Evolutionary conservation across 2,113 vertebrate species (phyloP), one percentile per base, ranked within the genome.

Genomic region (Phodopus roborovskii): DNA sequence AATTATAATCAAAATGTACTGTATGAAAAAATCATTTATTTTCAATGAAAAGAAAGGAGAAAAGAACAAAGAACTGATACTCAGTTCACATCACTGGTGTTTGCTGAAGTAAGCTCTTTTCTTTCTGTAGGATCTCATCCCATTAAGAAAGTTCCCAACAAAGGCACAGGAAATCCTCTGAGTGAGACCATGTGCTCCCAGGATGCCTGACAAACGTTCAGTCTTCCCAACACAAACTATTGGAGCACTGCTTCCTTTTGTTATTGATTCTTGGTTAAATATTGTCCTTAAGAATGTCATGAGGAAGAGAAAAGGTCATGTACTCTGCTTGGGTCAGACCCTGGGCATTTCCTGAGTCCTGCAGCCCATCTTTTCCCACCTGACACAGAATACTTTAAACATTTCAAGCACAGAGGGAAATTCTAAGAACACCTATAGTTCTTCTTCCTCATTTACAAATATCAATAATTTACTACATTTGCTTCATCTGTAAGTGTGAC

Each of bases 351-450:
- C 56, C 48, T 88, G n/a, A 92, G 16, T 70, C 48, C 42, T 88
- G 45, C 26, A 77, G 50, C 5, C 20, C 36, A 74, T 60, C 73
- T 95, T 92, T 53, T 84, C 50, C 36, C 16, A 79, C 39, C 13
- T 74, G 28, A 8, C 12, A 12, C 24, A 11, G 36, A 77, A 68
- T 70, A 60, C 78, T 50, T 2, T 53, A 90, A 78, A 87, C 30
- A 83, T 88, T 90, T 88, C 42, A 96, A 92, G 71, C 16, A 94
- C 19, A 91, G 33, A 83, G 53, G 64, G 77, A 88, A 89, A 62
- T 60, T 90, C 24, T 30, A 83, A 79, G 22, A 79, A 33, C 56
- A n/a, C 9, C 71, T 88, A 1, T 56, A 60, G 45, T 75, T 2
- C 4, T 8, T 82, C 30, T 24, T 78, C 30, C 74, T 87, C 50